Base-by-base conservation (phyloP, 2,888 invertebrate genomes). In the Bugulina stolonifera region DNA sequence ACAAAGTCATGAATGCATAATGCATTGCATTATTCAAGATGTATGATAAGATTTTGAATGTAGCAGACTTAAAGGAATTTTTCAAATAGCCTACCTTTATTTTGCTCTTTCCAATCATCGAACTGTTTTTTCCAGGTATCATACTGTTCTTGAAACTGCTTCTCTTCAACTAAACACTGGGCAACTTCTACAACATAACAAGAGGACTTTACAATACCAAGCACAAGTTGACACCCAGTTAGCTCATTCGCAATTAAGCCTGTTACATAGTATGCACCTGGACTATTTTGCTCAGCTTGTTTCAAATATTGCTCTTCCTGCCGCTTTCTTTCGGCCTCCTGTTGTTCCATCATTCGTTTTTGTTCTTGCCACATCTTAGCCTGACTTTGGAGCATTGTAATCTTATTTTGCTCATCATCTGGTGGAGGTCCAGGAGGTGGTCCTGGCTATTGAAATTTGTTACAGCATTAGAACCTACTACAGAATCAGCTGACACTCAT, bases 81-180 rank as follows among this genome's bases (percentile, higher is more conserved):
- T n/a, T n/a, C n/a, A n/a, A n/a, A n/a, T 43, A n/a, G 71, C 78
- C 74, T 75, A 83, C 83, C 91, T 52, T 90, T 90, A 86, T 95
- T 95, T 80, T 93, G 92, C 75, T 89, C 89, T 81, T 92, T 92
- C 95, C 95, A 95, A 78, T 91, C 91, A 79, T 91, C 90, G 83
- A 94, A 94, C 82, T 94, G 92, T 77, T 91, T 89, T 84, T 94
- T 93, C 94, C 94, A 95, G 80, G 92, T 90, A 79, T 89, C 89
- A 82, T 94, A 94, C 83, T 94, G 92, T 75, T 90, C 89, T 81
- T 93, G 92, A 85, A 95, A 95, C 73, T 90, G 89, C 82, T 89
- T 90, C 84, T 94, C 93, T 78, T 93, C 92, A 77, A 88, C 74
- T 71, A 77, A 72, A 29, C 81, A 76, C 2, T 76, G 77, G n/a